Conservation (phyloP, 2,888 invertebrate genomes). For the Antheraea yamamai region DNA sequence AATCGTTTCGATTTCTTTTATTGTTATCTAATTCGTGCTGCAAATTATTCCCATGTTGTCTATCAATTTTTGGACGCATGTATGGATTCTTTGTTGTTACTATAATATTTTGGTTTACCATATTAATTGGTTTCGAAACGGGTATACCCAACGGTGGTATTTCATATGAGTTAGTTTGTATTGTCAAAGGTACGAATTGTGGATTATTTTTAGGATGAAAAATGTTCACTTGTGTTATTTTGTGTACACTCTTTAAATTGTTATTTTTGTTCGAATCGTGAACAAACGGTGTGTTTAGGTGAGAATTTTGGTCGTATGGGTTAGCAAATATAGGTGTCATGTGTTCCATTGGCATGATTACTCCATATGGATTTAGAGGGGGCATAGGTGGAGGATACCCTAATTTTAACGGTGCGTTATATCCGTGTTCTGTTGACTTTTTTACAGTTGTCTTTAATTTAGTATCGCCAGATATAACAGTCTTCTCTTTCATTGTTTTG, state of each 20-base stretch:
- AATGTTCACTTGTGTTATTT: conserved; percentile 27
- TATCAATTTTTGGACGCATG: conserved; percentile 22
- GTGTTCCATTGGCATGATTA: conserved; percentile 17
- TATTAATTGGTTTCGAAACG: conserved; percentile 44
- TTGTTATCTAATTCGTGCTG: conserved; percentile 1
- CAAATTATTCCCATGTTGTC: conserved; percentile 1
- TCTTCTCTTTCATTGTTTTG: conserved; percentile 41
- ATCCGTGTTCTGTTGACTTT: conserved; percentile 18
- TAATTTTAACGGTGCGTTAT: conserved; percentile 17
- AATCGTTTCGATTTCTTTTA: not conserved
- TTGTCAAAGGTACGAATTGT: conserved; percentile 42
- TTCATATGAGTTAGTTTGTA: conserved; percentile 66
- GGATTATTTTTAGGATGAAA: conserved; percentile 21
- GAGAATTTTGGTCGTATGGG: conserved; percentile 13
- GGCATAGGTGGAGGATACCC: conserved; percentile 20
- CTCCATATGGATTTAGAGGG: conserved; percentile 24
- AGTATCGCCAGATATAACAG: conserved; percentile 19
- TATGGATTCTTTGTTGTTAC: conserved; percentile 35
- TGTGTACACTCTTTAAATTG: conserved; percentile 19
- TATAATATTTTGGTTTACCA: conserved; percentile 60
- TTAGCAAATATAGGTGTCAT: conserved; percentile 13
- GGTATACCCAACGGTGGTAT: conserved; percentile 61
- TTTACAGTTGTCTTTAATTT: conserved; percentile 18
- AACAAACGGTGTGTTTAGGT: conserved; percentile 21
- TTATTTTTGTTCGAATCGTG: conserved; percentile 12